Conservation (phyloP, 2,888 invertebrate species). For the Sphaerophoria rueppellii region DNA sequence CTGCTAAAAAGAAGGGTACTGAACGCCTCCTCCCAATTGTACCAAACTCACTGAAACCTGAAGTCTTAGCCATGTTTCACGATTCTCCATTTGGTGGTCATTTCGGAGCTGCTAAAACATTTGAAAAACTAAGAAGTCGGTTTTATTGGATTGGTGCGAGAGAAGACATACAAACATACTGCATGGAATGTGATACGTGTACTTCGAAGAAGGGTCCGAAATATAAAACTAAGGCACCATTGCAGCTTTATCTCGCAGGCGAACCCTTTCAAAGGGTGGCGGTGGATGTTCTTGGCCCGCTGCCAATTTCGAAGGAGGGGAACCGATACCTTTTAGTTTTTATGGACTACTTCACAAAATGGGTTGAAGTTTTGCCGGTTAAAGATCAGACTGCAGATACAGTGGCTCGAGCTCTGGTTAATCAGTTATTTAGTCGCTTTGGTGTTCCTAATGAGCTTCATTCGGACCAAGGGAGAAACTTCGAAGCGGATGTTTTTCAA, state of each 20-base stretch:
- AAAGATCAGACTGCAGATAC: slow-evolving; percentile 7
- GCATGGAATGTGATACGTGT: slow-evolving; percentile 10
- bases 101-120: slow-evolving; percentile 12
- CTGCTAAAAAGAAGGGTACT: not conserved
- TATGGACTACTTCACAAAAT: slow-evolving; percentile 8
- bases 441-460: not conserved
- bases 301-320: not conserved
- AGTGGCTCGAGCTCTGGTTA: not conserved
- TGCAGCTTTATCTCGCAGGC: slow-evolving; percentile 3
- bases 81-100: slow-evolving; percentile 19
- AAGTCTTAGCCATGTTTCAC: not conserved
- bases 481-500: not conserved
- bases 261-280: not conserved
- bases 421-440: slow-evolving; percentile 4
- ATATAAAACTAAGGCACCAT: not conserved
- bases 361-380: slow-evolving; percentile 6
- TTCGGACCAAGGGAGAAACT: too few relatives aligned
- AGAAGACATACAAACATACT: not conserved
- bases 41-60: not conserved
- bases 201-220: slow-evolving; percentile 3
- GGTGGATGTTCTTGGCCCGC: not conserved
- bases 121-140: too few relatives aligned
- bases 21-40: slow-evolving; percentile 15
- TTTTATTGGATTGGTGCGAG: slow-evolving; percentile 10
- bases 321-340: not conserved